Conservation (phyloP, 2,797 vertebrate species). For the Margarornis squamiger region DNA sequence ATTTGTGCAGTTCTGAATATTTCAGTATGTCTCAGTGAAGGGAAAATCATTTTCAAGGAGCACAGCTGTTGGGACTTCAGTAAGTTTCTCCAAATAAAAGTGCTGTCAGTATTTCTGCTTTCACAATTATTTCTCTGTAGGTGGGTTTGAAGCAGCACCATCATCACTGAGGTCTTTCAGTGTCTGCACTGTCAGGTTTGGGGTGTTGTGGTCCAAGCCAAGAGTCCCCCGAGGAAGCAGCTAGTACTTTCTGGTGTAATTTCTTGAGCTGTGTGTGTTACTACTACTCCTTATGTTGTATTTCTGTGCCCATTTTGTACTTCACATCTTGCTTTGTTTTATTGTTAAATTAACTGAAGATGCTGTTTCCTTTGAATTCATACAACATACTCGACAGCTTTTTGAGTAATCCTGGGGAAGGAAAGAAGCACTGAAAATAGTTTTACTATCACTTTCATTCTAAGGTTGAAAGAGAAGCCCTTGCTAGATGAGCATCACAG, state of each 20-base stretch:
- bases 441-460: neutral
- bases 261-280: neutral
- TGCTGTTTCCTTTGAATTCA: neutral
- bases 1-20: slow-evolving; percentile 20
- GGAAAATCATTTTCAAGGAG: neutral
- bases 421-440: neutral
- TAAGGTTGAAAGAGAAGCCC: neutral
- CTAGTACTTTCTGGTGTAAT: neutral
- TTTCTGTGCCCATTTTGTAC: neutral
- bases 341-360: neutral
- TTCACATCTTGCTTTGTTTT: neutral
- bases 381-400: neutral
- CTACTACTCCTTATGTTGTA: neutral
- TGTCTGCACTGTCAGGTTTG: neutral
- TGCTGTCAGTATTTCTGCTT: neutral
- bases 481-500: neutral
- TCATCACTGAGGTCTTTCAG: neutral
- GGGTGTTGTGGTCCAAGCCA: neutral
- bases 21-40: neutral
- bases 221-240: neutral
- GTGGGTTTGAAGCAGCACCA: neutral
- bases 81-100: neutral
- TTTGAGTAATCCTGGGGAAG: neutral
- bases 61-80: neutral
- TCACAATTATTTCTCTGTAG: neutral